Base-by-base conservation (phyloP, 2,797 vertebrate species). In the Bufotes viridis region DNA sequence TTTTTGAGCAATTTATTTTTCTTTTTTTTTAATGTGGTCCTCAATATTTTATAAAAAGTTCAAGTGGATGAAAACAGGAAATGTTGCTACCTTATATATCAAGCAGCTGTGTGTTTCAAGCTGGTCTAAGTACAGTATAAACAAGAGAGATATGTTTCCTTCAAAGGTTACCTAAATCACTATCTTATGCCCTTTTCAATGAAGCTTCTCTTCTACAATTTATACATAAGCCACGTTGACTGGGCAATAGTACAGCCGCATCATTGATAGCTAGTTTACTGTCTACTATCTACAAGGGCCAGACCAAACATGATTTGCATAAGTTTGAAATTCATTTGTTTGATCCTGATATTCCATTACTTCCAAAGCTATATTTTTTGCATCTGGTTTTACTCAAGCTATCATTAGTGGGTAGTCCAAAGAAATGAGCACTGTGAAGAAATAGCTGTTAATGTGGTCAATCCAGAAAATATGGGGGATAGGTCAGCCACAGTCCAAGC, bases 261-360 rank as follows among this genome's bases (percentile, higher is more conserved):
- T 26, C 72, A 89, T 82, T 89, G 88, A 86, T 42, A 22, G 13
- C 17, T 34, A 22, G 22, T 82, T 61, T 69, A 60, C n/a, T 14
- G 26, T 51, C 49, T 69, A 17, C 79, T 55, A 82, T 70, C 72
- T 57, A 53, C 72, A 86, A 70, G 29, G 53, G 88, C 88, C 88
- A 89, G 78, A 69, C 69, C 26, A 86, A 82, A 89, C 84, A 89
- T 76, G 22, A 81, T 85, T 81, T 86, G 88, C 65, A 86, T 86
- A 78, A 26, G 51, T 81, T 65, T 82, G 61, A 24, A 60, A 65
- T n/a, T n/a, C 53, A 69, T 53, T 61, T 57, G 42, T 60, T 85
- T 85, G 63, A 79, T 84, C 61, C 65, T 26, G 24, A 42, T 75
- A 60, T 22, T 75, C 53, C 24, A 58, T 57, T 63, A 7, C 55